Evolutionary conservation across 2,113 vertebrate genomes (phyloP).

Genomic region (Ameiurus melas): DNA sequence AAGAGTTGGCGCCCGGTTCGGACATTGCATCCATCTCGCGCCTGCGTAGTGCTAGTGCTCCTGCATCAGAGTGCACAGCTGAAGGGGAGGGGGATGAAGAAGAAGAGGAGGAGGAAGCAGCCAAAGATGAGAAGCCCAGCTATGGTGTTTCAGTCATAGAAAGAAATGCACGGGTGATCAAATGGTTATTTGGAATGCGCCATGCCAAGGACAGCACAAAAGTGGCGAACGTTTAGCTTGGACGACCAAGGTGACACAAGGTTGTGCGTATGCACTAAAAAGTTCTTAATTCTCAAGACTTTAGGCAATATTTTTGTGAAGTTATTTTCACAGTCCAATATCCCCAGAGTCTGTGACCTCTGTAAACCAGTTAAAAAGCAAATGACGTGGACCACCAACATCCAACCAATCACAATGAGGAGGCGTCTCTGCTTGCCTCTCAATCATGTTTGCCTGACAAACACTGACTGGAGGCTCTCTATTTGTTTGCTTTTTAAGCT

Average conservation of each 20-base stretch:
- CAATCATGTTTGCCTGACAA: not conserved
- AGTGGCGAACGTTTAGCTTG: constrained; percentile 60
- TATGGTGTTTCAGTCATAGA: constrained; percentile 89
- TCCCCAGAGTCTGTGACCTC: not conserved
- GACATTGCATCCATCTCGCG: constrained; percentile 88
- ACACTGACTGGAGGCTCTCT: not conserved
- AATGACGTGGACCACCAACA: not conserved
- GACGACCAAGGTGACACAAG: not conserved
- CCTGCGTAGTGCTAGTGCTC: constrained; percentile 86
- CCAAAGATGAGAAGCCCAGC: constrained; percentile 67
- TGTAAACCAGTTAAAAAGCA: not conserved
- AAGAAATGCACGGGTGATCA: constrained; percentile 91
- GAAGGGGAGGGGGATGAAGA: constrained; percentile 62
- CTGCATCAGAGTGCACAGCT: constrained; percentile 78
- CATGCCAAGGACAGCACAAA: constrained; percentile 74
- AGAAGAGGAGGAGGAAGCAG: constrained; percentile 29
- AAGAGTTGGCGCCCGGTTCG: constrained; percentile 77
- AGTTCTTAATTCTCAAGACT: not conserved
- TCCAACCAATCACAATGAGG: not conserved
- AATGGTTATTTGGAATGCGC: constrained; percentile 90
- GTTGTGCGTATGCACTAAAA: not conserved
- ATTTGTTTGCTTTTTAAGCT: not conserved
- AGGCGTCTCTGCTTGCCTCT: not conserved
- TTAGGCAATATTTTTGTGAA: not conserved
- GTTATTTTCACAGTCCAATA: not conserved